Conservation (phyloP, 2,797 vertebrate genomes). For the Scyliorhinus canicula region DNA sequence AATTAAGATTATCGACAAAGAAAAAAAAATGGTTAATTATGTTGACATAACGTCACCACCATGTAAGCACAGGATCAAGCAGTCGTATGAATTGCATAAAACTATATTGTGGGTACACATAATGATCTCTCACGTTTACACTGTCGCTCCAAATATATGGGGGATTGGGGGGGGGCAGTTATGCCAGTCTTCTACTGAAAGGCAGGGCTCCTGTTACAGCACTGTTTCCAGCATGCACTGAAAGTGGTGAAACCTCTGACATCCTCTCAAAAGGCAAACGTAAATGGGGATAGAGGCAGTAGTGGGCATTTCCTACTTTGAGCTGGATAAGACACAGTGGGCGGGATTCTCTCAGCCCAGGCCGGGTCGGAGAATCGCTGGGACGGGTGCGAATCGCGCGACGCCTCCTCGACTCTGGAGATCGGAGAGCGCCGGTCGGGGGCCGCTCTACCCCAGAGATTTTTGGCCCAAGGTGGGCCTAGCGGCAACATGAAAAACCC, state of each 20-base stretch:
- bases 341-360: too few relatives aligned
- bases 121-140: background rate
- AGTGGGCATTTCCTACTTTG: background rate
- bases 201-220: background rate
- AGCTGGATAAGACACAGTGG: background rate
- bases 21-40: too few relatives aligned
- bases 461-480: too few relatives aligned
- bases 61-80: background rate
- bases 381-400: too few relatives aligned
- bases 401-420: too few relatives aligned
- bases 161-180: too few relatives aligned
- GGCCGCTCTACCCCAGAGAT: too few relatives aligned
- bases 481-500: too few relatives aligned
- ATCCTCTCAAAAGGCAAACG: background rate
- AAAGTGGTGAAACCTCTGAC: background rate
- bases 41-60: too few relatives aligned
- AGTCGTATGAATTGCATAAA: background rate
- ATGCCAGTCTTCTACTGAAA: background rate
- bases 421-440: too few relatives aligned
- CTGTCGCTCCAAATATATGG: background rate
- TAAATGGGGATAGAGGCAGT: background rate
- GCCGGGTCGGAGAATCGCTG: too few relatives aligned
- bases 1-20: too few relatives aligned
- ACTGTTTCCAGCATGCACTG: background rate
- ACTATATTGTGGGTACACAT: background rate